Conservation (phyloP, 1,140 invertebrate genomes). For the Caenorhabditis remanei region DNA sequence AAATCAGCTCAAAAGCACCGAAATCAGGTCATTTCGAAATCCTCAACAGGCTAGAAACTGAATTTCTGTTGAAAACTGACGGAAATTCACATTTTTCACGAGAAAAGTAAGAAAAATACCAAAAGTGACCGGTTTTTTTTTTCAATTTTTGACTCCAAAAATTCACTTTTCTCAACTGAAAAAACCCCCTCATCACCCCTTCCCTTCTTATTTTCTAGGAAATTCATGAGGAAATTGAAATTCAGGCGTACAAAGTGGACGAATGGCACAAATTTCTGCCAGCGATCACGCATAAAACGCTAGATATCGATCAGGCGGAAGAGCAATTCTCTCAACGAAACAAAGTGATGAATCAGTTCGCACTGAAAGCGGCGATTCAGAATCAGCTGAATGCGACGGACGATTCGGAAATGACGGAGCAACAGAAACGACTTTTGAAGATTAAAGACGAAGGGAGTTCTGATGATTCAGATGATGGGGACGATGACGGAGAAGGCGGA, state of each 20-base stretch:
- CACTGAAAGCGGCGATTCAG: constrained; percentile 76
- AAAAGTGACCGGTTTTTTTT: no score
- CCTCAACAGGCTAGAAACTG: no score
- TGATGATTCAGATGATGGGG: constrained; percentile 70
- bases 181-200: no score
- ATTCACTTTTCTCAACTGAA: no score
- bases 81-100: no score
- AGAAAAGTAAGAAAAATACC: no score
- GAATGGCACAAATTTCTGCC: constrained; percentile 77
- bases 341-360: constrained; percentile 77
- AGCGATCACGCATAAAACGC: constrained; percentile 67
- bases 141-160: no score
- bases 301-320: constrained; percentile 76
- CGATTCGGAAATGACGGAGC: constrained; percentile 64
- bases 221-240: no score
- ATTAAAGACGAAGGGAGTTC: constrained; percentile 75
- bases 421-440: constrained; percentile 69
- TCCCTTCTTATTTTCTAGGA: no score
- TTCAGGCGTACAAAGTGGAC: constrained; percentile 70
- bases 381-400: constrained; percentile 70
- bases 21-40: no score
- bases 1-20: no score
- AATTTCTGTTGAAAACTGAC: no score
- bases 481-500: constrained; percentile 66
- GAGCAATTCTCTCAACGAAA: constrained; percentile 73